These are phyloP conservation scores for Edolisoma coerulescens DNA, from an alignment of 2,113 vertebrate genomes.

Conservation along the genomic window DNA sequence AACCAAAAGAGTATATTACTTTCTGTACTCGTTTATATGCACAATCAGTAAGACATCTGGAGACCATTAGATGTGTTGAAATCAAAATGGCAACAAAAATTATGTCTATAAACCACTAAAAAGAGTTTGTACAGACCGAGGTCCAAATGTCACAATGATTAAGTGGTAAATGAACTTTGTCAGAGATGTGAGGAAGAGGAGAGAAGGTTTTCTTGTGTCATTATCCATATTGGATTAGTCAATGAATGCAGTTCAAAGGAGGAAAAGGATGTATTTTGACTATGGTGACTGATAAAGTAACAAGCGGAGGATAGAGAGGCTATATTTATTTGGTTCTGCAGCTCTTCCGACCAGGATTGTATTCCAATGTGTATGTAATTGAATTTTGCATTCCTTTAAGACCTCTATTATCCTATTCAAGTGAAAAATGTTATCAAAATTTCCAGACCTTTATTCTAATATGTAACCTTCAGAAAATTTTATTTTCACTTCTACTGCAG, in stretches of 20 bases:
- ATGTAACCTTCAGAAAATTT: not conserved
- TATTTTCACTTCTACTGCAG: not conserved
- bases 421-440: constrained; percentile 4
- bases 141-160: not conserved
- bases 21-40: not conserved
- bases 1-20: rapidly evolving
- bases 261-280: not conserved
- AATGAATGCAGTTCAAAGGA: not conserved
- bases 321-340: not conserved
- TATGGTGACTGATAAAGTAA: not conserved
- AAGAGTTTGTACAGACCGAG: rapidly evolving
- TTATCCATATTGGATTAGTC: not conserved
- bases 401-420: not conserved
- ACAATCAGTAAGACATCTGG: not conserved
- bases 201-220: not conserved
- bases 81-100: not conserved
- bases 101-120: not conserved
- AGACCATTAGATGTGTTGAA: not conserved
- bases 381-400: constrained; percentile 6
- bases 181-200: not conserved
- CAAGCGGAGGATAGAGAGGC: not conserved
- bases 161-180: not conserved
- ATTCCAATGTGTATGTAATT: not conserved
- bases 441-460: not conserved
- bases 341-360: not conserved